Evolutionary conservation across 2,888 invertebrate genomes (phyloP).

Genomic region (Folsomia manolachei): DNA sequence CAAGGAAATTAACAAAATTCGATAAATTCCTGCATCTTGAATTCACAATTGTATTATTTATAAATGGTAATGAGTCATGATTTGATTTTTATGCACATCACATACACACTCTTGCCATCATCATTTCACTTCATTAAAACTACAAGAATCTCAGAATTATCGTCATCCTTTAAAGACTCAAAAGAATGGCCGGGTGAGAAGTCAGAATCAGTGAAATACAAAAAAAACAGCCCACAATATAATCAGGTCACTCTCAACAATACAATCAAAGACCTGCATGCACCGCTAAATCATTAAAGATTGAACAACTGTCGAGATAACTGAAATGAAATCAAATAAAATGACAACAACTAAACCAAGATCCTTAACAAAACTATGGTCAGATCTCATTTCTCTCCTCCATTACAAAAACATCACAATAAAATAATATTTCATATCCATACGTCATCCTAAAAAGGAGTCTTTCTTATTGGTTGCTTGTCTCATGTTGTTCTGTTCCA

Average conservation of each 20-base stretch:
- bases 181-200: background rate
- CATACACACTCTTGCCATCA: no score
- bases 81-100: background rate
- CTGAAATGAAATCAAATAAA: no score
- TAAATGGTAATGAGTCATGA: background rate
- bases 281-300: background rate
- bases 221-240: background rate
- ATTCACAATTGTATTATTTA: background rate
- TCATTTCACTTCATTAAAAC: background rate
- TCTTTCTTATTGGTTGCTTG: background rate
- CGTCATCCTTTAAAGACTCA: no score
- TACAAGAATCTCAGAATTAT: no score
- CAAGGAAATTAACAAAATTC: background rate
- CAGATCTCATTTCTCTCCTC: background rate
- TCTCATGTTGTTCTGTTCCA: slow-evolving; percentile 6
- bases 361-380: no score
- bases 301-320: background rate
- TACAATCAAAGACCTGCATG: background rate
- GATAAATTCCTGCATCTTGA: background rate
- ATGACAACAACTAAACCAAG: background rate
- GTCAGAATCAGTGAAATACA: background rate
- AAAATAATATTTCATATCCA: slow-evolving; percentile 2
- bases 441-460: slow-evolving; percentile 10
- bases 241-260: background rate
- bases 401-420: background rate